phyloP scores from a whole-genome alignment of 2,113 vertebrate genomes.

The Pongo pygmaeus region DNA sequence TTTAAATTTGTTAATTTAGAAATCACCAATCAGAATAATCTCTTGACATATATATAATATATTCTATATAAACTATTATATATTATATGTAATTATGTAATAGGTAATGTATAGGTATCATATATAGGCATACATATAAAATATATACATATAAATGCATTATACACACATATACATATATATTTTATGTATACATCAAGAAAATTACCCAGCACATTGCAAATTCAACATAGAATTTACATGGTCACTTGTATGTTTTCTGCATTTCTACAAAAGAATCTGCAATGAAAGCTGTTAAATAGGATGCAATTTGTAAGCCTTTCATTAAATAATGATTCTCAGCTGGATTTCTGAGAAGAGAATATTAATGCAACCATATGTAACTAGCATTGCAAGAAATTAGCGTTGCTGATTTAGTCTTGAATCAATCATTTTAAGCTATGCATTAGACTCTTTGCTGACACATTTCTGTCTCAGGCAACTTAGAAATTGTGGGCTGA shows the following conservation, averaged over 20 bases:
- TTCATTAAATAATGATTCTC: slow-evolving; percentile 76
- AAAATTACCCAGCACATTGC: slow-evolving; percentile 14
- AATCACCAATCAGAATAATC: not conserved
- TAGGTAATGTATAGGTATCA: not conserved
- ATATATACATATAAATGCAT: not conserved
- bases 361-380: slow-evolving; percentile 69
- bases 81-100: not conserved
- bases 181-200: slow-evolving; percentile 15
- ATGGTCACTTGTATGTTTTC: slow-evolving; percentile 66
- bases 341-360: slow-evolving; percentile 66
- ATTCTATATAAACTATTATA: not conserved
- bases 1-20: slow-evolving; percentile 9
- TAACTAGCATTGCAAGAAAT: slow-evolving; percentile 76
- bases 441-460: slow-evolving; percentile 64
- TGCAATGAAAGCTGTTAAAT: slow-evolving; percentile 68
- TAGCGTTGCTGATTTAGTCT: slow-evolving; percentile 66
- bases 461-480: slow-evolving; percentile 25
- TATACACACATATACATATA: not conserved
- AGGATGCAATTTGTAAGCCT: slow-evolving; percentile 75
- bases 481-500: slow-evolving; percentile 35
- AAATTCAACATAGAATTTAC: slow-evolving; percentile 50
- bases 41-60: not conserved
- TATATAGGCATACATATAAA: not conserved
- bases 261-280: slow-evolving; percentile 65
- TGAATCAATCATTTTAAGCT: slow-evolving; percentile 71